Percentiles rank a stretch among this genome's conserved stretches.
Conservation (phyloP, 2,113 vertebrate genomes). For the Protomyctophum bolini region DNA sequence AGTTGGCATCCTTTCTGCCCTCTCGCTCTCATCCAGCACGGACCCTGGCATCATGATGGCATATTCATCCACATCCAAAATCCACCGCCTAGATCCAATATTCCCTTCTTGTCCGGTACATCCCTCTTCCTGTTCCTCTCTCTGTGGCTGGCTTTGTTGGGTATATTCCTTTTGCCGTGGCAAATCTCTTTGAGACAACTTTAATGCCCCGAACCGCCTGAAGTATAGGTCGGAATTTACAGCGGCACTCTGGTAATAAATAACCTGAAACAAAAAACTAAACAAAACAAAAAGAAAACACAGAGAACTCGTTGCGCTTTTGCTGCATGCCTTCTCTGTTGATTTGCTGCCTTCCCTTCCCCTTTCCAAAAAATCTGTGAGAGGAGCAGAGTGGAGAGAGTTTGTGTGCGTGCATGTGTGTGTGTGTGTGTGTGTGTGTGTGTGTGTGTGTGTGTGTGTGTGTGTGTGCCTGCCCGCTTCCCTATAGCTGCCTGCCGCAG, state of each 20-base stretch:
- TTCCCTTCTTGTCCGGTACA: conserved; percentile 51
- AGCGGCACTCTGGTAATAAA: conserved; percentile 12
- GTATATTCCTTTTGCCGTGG: conserved; percentile 58
- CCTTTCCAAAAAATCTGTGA: conserved; percentile 75
- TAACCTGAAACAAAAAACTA: not conserved
- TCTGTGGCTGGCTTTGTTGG: conserved; percentile 26
- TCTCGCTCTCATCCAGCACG: conserved; percentile 41
- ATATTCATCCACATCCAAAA: conserved; percentile 54
- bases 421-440: conserved; percentile 15
- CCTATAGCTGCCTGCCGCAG: conserved; percentile 69
- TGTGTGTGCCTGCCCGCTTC: conserved; percentile 73
- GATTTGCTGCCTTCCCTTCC: conserved; percentile 65
- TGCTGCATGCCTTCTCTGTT: conserved; percentile 23
- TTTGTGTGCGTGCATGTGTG: not conserved
- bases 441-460: conserved; percentile 46
- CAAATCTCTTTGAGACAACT: conserved; percentile 52
- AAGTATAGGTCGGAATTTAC: conserved; percentile 32
- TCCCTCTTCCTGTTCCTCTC: conserved; percentile 30
- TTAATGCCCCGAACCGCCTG: conserved; percentile 17
- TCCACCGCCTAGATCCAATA: conserved; percentile 62
- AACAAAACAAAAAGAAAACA: conserved; percentile 10
- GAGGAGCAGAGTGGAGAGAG: conserved; percentile 60
- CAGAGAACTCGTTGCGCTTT: conserved; percentile 18
- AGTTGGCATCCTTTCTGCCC: conserved; percentile 47
- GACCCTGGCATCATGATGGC: conserved; percentile 38